Percentiles rank a stretch among this genome's conserved stretches.
Evolutionary conservation across 1,140 invertebrate genomes (phyloP).

Genomic region (Chironomus striatipennis): DNA sequence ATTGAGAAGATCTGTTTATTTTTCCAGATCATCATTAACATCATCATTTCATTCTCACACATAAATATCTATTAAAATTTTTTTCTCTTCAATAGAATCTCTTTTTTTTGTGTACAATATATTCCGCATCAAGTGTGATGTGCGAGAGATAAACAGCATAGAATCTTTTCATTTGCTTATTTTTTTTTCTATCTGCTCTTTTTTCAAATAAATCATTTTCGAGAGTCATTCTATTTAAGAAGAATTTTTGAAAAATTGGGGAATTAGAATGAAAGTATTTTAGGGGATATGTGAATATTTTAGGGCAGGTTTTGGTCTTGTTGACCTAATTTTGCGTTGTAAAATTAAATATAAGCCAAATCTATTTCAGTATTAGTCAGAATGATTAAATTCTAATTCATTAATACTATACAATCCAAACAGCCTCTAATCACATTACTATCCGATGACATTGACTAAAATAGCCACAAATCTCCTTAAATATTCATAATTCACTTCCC

Average conservation of each 20-base stretch:
- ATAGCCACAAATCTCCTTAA: not conserved
- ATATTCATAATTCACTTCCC: not conserved
- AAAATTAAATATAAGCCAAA: too few species aligned
- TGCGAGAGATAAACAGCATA: slow-evolving; percentile 16
- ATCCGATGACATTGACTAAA: not conserved
- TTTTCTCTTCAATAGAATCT: too few species aligned
- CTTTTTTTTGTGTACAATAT: slow-evolving; percentile 22
- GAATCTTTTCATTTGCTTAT: not conserved
- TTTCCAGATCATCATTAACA: slow-evolving; percentile 21
- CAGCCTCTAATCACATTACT: too few species aligned
- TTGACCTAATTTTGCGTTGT: too few species aligned
- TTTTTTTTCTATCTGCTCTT: not conserved
- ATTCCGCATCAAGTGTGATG: not conserved
- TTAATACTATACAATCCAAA: too few species aligned
- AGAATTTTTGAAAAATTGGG: too few species aligned
- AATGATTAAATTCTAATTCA: too few species aligned
- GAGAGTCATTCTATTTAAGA: not conserved
- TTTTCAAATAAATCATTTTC: not conserved
- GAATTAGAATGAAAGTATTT: too few species aligned
- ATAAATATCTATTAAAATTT: slow-evolving; percentile 25
- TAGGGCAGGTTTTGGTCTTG: too few species aligned
- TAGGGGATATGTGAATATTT: too few species aligned
- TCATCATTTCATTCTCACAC: slow-evolving; percentile 19
- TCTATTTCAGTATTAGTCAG: too few species aligned
- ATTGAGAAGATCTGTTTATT: not conserved